phyloP scores from a whole-genome alignment of 2,113 vertebrate genomes.

The Haplochromis burtoni region DNA sequence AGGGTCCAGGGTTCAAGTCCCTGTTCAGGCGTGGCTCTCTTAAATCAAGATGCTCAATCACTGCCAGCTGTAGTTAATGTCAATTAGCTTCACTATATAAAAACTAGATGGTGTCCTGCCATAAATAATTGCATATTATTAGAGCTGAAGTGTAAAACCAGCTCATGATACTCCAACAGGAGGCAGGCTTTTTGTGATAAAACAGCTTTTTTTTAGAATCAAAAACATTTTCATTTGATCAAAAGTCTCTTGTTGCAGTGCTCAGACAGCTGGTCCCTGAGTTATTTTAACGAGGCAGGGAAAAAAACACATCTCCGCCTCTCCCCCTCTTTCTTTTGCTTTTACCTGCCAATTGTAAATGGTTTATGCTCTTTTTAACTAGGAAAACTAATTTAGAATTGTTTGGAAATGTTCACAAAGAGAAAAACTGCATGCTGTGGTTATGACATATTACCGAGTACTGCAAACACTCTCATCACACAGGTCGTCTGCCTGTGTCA shows the following conservation, averaged over 20 bases:
- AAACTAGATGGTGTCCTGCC: rapidly evolving
- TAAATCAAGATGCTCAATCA: neutral
- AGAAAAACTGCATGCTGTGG: neutral
- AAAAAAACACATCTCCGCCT: neutral
- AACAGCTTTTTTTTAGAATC: rapidly evolving
- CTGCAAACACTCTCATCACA: neutral
- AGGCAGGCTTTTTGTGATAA: neutral
- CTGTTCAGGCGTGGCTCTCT: rapidly evolving
- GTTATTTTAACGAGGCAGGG: neutral
- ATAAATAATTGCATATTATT: neutral
- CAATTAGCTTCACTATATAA: rapidly evolving
- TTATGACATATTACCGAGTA: neutral
- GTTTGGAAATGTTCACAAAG: neutral
- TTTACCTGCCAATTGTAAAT: neutral
- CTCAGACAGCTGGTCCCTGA: neutral
- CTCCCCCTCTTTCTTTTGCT: neutral
- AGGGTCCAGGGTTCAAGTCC: conserved; percentile 45
- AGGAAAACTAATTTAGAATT: rapidly evolving
- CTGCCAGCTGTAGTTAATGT: neutral
- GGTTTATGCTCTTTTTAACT: neutral
- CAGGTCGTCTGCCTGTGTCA: neutral
- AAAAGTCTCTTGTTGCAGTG: neutral
- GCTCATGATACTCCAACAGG: rapidly evolving
- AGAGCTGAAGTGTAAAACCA: neutral
- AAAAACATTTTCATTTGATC: neutral